A percentile compares a stretch with the other conserved stretches of the same genome.
These are phyloP conservation scores for Drosophila subquinaria DNA, from an alignment of 2,888 invertebrate genomes.

Conservation along the genomic window DNA sequence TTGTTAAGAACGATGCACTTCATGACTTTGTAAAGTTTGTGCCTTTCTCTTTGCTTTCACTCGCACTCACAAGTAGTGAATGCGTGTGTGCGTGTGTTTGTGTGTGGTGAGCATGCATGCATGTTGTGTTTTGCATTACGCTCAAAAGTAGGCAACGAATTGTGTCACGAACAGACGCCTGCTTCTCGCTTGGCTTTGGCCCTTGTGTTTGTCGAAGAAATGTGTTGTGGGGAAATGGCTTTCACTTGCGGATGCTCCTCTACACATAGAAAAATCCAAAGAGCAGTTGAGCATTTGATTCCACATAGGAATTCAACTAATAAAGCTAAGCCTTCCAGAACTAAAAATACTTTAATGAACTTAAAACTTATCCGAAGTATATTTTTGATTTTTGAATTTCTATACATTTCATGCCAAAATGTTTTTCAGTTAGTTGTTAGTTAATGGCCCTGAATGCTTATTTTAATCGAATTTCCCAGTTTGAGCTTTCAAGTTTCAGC, in stretches of 20 bases:
- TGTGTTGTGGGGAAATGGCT: constrained; percentile 22
- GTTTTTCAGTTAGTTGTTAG: too few species aligned
- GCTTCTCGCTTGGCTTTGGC: constrained; percentile 15
- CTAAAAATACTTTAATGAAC: too few species aligned
- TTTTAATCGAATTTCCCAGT: too few species aligned
- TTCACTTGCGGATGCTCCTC: constrained; percentile 27
- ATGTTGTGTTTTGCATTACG: constrained; percentile 31
- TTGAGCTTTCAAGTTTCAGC: too few species aligned
- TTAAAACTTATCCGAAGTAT: too few species aligned
- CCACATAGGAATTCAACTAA: neutral
- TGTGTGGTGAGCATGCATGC: neutral
- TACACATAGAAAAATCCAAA: neutral
- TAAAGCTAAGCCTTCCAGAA: neutral
- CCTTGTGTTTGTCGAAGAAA: constrained; percentile 27
- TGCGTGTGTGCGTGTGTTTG: constrained; percentile 3
- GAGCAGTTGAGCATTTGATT: neutral
- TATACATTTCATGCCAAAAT: too few species aligned
- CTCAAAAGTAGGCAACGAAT: constrained; percentile 62
- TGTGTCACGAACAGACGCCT: constrained; percentile 39
- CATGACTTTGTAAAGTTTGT: constrained; percentile 51
- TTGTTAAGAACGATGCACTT: constrained; percentile 65
- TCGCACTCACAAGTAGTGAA: constrained; percentile 2
- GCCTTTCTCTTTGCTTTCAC: constrained; percentile 43
- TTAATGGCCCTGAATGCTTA: too few species aligned
- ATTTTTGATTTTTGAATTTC: too few species aligned